Percentiles rank a stretch among this genome's conserved stretches.
Conservation (phyloP, 2,797 vertebrate genomes). For the Chiroxiphia lanceolata region DNA sequence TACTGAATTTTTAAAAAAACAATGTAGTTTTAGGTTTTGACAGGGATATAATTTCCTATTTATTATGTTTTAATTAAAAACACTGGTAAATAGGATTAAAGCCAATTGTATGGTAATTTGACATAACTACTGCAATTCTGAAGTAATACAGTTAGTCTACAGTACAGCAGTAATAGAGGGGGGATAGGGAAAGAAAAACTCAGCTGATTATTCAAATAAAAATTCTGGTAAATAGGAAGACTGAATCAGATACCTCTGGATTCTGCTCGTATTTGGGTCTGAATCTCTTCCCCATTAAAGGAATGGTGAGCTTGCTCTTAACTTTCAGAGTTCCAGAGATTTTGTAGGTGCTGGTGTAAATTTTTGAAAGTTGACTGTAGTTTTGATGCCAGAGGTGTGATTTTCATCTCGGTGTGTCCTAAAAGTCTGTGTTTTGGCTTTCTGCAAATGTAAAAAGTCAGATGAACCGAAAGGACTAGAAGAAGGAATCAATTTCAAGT, state of each 20-base stretch:
- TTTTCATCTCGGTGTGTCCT: not conserved
- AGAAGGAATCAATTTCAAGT: not conserved
- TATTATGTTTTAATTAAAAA: slow-evolving; percentile 48
- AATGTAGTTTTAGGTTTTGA: slow-evolving; percentile 28
- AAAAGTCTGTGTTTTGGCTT: not conserved
- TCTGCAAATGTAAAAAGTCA: not conserved
- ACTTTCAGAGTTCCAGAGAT: not conserved
- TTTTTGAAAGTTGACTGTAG: not conserved
- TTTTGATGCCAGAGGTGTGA: not conserved
- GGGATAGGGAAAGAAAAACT: not conserved
- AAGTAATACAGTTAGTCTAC: not conserved
- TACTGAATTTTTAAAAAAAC: not conserved
- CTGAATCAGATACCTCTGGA: not conserved
- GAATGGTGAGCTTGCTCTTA: not conserved
- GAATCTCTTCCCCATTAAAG: not conserved
- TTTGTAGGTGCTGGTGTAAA: not conserved
- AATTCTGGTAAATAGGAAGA: not conserved
- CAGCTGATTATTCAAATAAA: not conserved
- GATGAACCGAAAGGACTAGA: not conserved
- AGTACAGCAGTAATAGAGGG: not conserved
- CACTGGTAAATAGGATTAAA: slow-evolving; percentile 38
- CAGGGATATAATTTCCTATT: slow-evolving; percentile 28
- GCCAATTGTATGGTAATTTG: slow-evolving; percentile 11
- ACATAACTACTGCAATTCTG: not conserved
- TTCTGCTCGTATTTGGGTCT: not conserved